A percentile compares a stretch with the other conserved stretches of the same genome.
Conservation (phyloP, 2,888 invertebrate genomes). For the Ichneumoninae sp. region DNA sequence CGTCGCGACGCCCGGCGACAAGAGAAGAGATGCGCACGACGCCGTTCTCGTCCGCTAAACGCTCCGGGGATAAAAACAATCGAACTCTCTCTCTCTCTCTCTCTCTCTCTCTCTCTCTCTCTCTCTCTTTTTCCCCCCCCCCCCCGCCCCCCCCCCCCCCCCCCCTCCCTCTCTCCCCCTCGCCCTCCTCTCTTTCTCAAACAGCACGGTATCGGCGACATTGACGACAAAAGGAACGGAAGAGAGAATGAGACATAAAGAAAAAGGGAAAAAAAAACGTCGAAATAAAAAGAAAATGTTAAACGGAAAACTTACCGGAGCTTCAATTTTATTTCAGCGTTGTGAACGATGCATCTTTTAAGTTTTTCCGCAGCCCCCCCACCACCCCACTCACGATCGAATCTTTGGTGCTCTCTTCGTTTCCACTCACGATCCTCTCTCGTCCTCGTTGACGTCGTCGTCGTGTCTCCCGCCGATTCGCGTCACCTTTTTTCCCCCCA, state of each 20-base stretch:
- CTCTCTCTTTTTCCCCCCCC: not conserved
- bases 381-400: slow-evolving; percentile 31
- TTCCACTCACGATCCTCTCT: slow-evolving; percentile 16
- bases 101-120: not conserved
- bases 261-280: not conserved
- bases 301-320: slow-evolving; percentile 61
- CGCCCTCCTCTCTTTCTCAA: not conserved
- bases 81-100: slow-evolving; percentile 18
- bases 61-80: slow-evolving; percentile 38
- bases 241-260: too few relatives aligned
- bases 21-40: slow-evolving; percentile 42
- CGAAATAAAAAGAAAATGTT: slow-evolving; percentile 15
- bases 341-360: slow-evolving; percentile 57
- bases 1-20: slow-evolving; percentile 55
- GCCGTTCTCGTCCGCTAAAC: slow-evolving; percentile 34
- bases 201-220: not conserved
- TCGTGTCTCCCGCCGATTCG: slow-evolving; percentile 56
- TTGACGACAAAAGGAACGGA: not conserved
- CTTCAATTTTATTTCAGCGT: slow-evolving; percentile 66
- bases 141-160: not conserved
- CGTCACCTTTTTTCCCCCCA: slow-evolving; percentile 56
- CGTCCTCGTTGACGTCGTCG: slow-evolving; percentile 29
- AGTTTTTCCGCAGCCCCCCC: slow-evolving; percentile 34
- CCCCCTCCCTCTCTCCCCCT: not conserved
- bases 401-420: slow-evolving; percentile 38